Conservation (phyloP, 2,888 invertebrate genomes). For the Erebia ligea region DNA sequence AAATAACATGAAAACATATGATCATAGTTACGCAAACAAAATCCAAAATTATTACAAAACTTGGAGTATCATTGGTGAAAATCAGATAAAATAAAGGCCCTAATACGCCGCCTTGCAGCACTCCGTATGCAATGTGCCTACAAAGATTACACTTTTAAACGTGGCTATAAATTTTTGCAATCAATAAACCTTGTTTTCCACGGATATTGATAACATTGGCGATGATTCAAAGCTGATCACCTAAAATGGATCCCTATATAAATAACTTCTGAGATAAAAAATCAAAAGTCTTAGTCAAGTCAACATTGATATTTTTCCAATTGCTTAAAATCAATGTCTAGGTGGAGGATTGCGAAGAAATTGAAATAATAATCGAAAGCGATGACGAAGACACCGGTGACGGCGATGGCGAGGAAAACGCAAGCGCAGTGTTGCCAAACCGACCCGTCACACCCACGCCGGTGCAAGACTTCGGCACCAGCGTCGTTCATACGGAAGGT, state of each 20-base stretch:
- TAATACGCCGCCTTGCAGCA: not conserved
- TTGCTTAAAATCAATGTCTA: conserved; percentile 40
- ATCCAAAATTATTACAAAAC: not conserved
- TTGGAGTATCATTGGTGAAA: not conserved
- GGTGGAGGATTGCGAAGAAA: conserved; percentile 80
- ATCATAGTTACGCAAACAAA: too few relatives aligned
- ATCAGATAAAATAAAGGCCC: not conserved
- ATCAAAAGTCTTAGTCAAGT: not conserved
- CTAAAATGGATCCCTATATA: not conserved
- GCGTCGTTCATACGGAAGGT: conserved; percentile 72
- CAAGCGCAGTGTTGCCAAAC: conserved; percentile 46
- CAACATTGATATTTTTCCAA: not conserved
- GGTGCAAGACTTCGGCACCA: conserved; percentile 74
- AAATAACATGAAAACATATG: too few relatives aligned
- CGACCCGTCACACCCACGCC: conserved; percentile 73
- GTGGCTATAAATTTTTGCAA: too few relatives aligned
- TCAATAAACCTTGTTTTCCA: too few relatives aligned
- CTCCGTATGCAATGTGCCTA: not conserved
- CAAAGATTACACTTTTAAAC: not conserved
- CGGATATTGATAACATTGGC: too few relatives aligned
- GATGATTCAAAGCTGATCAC: too few relatives aligned
- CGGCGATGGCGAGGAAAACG: conserved; percentile 54
- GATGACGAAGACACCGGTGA: conserved; percentile 48
- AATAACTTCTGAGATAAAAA: not conserved
- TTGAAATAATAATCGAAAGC: conserved; percentile 70